Percentiles rank a stretch among this genome's conserved stretches.
phyloP scores from a whole-genome alignment of 2,113 vertebrate genomes.

The Callocephalon fimbriatum region DNA sequence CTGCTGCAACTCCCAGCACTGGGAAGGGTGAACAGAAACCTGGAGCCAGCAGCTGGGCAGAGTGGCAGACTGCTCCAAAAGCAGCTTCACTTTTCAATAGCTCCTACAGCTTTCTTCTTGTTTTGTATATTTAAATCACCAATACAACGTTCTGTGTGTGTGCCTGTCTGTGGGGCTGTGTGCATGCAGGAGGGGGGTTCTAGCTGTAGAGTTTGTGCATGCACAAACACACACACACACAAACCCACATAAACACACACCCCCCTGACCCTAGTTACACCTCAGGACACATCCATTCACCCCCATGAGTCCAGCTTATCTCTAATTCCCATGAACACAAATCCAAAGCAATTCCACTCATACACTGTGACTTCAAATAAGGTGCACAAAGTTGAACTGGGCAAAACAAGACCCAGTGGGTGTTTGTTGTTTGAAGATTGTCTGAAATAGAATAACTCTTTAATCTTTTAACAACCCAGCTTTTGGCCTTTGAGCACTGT shows the following conservation, averaged over 20 bases:
- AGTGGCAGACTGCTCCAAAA: background rate
- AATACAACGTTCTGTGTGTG: background rate
- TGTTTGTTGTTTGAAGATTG: background rate
- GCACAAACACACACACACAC: background rate
- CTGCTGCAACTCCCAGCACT: background rate
- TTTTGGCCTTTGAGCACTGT: conserved; percentile 8
- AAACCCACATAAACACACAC: background rate
- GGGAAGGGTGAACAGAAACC: background rate
- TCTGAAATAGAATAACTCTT: background rate
- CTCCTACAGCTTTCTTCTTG: background rate
- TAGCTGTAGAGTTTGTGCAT: background rate
- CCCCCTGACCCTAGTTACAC: background rate
- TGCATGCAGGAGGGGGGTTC: background rate
- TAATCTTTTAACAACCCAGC: conserved; percentile 5
- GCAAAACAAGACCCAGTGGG: background rate
- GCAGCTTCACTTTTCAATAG: background rate
- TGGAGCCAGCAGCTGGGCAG: background rate
- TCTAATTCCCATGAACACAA: background rate
- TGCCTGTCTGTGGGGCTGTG: background rate
- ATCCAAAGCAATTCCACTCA: background rate
- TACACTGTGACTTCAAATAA: background rate
- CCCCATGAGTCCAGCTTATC: background rate
- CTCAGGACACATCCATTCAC: background rate
- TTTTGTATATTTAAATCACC: background rate
- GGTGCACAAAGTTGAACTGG: background rate